Percentiles rank a stretch among this genome's conserved stretches.
These are phyloP conservation scores for Tetragnatha montana DNA, from an alignment of 2,888 invertebrate species.

Conservation along the genomic window DNA sequence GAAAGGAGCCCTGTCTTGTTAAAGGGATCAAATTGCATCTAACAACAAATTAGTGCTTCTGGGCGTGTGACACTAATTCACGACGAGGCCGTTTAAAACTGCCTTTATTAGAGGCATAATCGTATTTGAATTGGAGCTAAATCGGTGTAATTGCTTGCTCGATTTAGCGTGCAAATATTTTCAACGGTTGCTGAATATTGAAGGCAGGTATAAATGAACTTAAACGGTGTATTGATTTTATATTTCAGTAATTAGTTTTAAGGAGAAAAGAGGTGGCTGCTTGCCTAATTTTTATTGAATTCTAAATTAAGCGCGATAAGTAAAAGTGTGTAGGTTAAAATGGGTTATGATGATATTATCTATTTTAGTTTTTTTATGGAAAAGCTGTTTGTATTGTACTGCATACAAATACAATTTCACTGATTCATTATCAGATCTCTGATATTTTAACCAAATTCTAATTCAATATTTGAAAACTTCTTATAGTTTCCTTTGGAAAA, in stretches of 20 bases:
- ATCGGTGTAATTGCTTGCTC: slow-evolving; percentile 11
- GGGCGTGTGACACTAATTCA: slow-evolving; percentile 5
- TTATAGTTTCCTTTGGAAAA: no score
- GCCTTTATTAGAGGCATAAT: slow-evolving; percentile 23
- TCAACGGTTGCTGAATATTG: neutral
- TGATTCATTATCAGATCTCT: no score
- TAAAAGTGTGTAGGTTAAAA: no score
- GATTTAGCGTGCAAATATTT: slow-evolving; percentile 30
- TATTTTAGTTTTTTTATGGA: no score
- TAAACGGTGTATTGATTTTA: slow-evolving; percentile 9
- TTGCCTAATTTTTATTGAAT: neutral
- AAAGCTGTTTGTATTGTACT: no score
- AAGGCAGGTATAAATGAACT: slow-evolving; percentile 7
- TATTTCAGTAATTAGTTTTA: neutral
- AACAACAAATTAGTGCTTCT: slow-evolving; percentile 2
- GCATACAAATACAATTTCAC: no score
- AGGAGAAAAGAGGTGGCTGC: neutral
- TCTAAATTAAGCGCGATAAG: no score
- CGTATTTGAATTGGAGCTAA: slow-evolving; percentile 24
- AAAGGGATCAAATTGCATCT: slow-evolving; percentile 10
- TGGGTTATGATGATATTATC: no score
- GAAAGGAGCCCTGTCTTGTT: neutral
- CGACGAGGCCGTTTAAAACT: slow-evolving; percentile 7
- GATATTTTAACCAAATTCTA: no score
- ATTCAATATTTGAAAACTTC: no score